Evolutionary conservation across 1,140 invertebrate species (phyloP), one percentile per base, ranked within the genome.

Genomic region (Sitophilus oryzae): DNA sequence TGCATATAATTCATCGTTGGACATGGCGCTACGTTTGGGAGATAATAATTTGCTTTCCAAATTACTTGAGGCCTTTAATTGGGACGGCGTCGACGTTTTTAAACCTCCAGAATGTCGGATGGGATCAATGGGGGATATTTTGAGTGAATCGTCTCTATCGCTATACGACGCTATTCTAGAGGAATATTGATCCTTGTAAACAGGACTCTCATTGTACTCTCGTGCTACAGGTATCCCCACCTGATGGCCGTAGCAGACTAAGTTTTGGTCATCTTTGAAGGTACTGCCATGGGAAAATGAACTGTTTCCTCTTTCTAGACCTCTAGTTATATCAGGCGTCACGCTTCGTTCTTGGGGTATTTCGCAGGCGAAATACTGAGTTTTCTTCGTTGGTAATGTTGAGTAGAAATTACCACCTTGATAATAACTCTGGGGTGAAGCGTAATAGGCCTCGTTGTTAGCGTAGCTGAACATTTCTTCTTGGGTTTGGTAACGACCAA

Each of bases 1-100:
- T 3, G 84, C 82, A 59, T 86, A 88, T 0, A 88, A 66, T 66
- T 87, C 85, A 67, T 87, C 85, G 56, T 85, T 84, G 1, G 82
- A 84, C 82, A 86, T 85, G 1, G 81, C 83, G 11, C 82, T 83
- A 71, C 82, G 84, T 16, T 82, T 79, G 0, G 82, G 82, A 1
- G 82, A 84, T 3, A 83, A 35, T n/a, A 73, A 45, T 54, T 62
- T 66, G 16, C 44, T 59, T 47, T 66, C 65, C 52, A 71, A 59
- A 56, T 71, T 71, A 4, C 61, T 58, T 8, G 65, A 62, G 10
- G 66, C 52, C 46, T 60, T 69, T 8, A 68, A 55, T 74, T 57
- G 67, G 69, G 76, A 76, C 18, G 79, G 79, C 8, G 82, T 83
- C 5, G 82, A 83, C 20, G 80, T 79, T 70, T 80, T 61, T 68